Percentiles rank a stretch among this genome's conserved stretches.
phyloP scores from a whole-genome alignment of 2,113 vertebrate genomes.

The Urocynchramus pylzowi region DNA sequence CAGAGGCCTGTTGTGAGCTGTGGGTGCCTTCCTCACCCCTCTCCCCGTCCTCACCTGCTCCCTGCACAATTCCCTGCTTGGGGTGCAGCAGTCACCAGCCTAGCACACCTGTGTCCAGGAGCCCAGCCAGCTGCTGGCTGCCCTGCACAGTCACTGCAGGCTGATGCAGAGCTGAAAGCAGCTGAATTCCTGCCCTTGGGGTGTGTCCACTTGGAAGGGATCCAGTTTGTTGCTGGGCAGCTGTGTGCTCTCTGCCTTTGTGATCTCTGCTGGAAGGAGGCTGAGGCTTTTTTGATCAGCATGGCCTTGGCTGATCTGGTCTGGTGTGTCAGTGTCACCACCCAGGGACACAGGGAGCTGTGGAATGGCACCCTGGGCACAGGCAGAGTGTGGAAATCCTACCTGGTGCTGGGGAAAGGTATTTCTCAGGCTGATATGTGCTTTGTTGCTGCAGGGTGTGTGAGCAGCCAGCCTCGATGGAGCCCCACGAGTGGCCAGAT shows the following conservation, averaged over 20 bases:
- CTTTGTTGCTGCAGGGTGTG: conserved; percentile 81
- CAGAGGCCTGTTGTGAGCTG: neutral
- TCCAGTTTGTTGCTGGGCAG: neutral
- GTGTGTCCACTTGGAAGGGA: neutral
- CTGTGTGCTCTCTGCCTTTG: neutral
- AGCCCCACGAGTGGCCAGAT: conserved; percentile 95
- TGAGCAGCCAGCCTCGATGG: conserved; percentile 89
- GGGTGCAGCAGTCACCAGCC: accelerated
- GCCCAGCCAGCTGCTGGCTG: neutral
- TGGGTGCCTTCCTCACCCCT: neutral
- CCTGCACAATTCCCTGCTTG: neutral
- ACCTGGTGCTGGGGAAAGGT: neutral
- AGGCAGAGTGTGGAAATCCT: neutral
- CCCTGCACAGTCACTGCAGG: neutral
- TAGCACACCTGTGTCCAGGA: neutral
- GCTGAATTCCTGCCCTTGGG: neutral
- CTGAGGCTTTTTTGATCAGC: neutral
- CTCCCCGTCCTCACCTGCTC: neutral
- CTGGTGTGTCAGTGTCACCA: neutral
- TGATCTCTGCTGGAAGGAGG: neutral
- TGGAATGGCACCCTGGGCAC: neutral
- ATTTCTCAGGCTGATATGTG: neutral
- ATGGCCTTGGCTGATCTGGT: neutral
- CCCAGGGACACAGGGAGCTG: neutral
- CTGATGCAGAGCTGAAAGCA: neutral